phyloP scores from a whole-genome alignment of 2,888 invertebrate genomes.

The Hypomecis punctinalis region DNA sequence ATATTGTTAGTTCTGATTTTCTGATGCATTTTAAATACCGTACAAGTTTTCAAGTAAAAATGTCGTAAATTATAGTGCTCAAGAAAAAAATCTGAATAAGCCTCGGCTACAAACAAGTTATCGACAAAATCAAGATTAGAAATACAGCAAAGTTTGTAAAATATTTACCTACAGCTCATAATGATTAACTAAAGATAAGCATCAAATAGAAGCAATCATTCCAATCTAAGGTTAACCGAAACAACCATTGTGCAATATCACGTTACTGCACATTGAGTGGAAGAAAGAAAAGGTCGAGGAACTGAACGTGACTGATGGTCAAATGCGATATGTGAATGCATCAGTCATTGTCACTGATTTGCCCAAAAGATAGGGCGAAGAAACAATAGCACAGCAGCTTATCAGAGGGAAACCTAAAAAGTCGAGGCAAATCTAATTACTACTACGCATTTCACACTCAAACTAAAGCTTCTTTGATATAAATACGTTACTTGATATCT shows the following conservation, averaged over 20 bases:
- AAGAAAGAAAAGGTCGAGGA: conserved; percentile 23
- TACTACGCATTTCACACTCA: neutral
- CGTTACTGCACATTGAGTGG: conserved; percentile 9
- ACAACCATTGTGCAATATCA: conserved; percentile 8
- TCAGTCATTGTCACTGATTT: conserved; percentile 32
- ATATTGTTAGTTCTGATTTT: no score
- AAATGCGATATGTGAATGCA: conserved; percentile 19
- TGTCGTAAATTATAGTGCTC: no score
- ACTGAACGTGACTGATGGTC: conserved; percentile 31
- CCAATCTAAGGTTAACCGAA: neutral
- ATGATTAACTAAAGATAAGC: no score
- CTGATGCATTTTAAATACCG: no score
- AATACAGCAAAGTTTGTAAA: no score
- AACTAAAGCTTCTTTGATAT: neutral
- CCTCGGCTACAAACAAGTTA: no score
- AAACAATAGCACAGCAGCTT: conserved; percentile 14
- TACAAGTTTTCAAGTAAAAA: no score
- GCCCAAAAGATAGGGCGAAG: conserved; percentile 11
- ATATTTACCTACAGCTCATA: no score
- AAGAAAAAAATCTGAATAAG: no score
- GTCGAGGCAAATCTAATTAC: conserved; percentile 8
- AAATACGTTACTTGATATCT: neutral
- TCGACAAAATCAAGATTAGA: no score
- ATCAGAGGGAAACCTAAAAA: neutral
- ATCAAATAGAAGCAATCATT: neutral